Percentiles rank a stretch among this genome's conserved stretches.
Conservation (phyloP, 2,113 vertebrate genomes). For the Cavia porcellus region DNA sequence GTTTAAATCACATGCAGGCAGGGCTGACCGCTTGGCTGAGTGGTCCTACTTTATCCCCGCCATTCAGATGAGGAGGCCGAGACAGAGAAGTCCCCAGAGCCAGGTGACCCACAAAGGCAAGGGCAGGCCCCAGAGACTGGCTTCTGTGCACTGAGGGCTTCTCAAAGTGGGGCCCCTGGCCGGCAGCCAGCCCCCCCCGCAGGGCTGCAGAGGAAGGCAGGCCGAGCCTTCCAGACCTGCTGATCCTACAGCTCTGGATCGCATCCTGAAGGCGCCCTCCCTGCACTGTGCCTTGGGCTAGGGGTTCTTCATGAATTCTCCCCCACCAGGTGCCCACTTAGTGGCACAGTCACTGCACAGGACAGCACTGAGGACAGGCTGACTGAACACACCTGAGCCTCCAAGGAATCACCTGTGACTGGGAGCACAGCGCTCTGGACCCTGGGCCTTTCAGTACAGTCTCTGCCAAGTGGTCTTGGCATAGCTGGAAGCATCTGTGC, state of each 20-base stretch:
- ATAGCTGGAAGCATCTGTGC: not conserved
- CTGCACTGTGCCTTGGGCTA: not conserved
- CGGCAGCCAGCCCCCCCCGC: not conserved
- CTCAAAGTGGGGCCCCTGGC: not conserved
- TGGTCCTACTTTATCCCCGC: not conserved
- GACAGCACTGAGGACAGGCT: not conserved
- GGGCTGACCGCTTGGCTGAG: fast-evolving
- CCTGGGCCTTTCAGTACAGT: not conserved
- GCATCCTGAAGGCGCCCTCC: not conserved
- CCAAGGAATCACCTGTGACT: fast-evolving
- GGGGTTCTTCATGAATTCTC: not conserved
- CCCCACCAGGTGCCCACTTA: not conserved
- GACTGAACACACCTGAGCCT: not conserved
- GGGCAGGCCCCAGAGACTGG: not conserved
- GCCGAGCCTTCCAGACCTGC: not conserved
- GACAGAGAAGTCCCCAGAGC: fast-evolving
- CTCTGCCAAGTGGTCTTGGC: not conserved
- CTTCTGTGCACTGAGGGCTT: not conserved
- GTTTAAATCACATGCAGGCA: fast-evolving
- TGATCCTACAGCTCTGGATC: not conserved
- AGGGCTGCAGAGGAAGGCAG: not conserved
- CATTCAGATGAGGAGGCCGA: not conserved
- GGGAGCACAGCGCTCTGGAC: not conserved
- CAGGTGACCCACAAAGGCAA: not conserved
- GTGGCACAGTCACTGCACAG: fast-evolving